Evolutionary conservation across 1,140 invertebrate species (phyloP).

Genomic region (Diplogasteroides magnus): DNA sequence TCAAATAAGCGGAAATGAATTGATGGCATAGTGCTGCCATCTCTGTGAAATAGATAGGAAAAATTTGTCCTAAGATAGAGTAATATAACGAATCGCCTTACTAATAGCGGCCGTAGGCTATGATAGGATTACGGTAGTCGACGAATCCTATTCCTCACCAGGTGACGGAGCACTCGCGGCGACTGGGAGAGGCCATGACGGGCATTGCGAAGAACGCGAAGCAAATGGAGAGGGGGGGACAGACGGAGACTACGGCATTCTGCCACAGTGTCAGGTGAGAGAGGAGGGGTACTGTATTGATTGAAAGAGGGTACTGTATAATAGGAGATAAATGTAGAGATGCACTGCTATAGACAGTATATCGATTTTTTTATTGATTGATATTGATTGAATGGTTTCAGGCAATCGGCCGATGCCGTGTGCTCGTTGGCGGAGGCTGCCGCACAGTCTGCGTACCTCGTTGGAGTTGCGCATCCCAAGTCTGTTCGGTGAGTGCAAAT

Average conservation of each 20-base stretch:
- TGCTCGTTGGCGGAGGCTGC: constrained; percentile 87
- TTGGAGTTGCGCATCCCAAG: constrained; percentile 81
- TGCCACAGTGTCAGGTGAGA: constrained; percentile 18
- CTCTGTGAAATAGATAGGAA: too few species aligned
- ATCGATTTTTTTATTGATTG: too few species aligned
- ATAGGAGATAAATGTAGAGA: too few species aligned
- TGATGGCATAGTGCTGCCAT: too few species aligned
- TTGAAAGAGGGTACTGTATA: neutral
- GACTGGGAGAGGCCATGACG: constrained; percentile 77
- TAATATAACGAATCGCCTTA: too few species aligned
- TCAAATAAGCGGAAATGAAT: too few species aligned
- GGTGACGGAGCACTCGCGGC: constrained; percentile 86
- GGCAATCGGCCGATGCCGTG: constrained; percentile 76
- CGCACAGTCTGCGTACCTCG: constrained; percentile 85
- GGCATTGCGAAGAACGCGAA: constrained; percentile 88
- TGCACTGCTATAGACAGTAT: too few species aligned
- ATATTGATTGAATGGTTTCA: constrained; percentile 32
- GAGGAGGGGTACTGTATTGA: neutral
- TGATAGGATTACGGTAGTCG: neutral
- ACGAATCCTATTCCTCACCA: constrained; percentile 48
- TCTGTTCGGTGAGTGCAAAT: constrained; percentile 63
- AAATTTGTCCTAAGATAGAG: too few species aligned
- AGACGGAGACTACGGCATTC: constrained; percentile 71
- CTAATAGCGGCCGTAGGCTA: too few species aligned
- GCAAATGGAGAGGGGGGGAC: constrained; percentile 76